A percentile compares a stretch with the other conserved stretches of the same genome.
Evolutionary conservation across 2,113 vertebrate species (phyloP).

Genomic region (Puffinus mauretanicus): DNA sequence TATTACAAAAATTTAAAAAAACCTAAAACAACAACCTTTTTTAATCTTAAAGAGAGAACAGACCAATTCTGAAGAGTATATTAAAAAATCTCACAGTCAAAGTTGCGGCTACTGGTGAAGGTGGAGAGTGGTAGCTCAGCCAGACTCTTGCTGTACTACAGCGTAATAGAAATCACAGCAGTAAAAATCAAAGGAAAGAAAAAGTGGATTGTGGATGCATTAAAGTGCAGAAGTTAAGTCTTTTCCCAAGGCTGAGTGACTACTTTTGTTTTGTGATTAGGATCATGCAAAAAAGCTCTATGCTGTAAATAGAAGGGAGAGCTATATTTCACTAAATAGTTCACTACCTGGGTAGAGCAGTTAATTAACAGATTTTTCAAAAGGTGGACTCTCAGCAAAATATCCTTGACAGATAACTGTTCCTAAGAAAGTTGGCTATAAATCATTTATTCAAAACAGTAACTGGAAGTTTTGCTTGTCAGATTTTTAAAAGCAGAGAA

Average conservation of each 20-base stretch:
- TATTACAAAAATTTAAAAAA: background rate
- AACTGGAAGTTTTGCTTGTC: conserved; percentile 57
- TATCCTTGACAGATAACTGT: conserved; percentile 52
- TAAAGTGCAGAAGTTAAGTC: background rate
- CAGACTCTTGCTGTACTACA: background rate
- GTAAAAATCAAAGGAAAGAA: background rate
- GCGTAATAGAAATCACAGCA: background rate
- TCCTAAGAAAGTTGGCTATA: conserved; percentile 33
- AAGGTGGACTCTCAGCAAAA: conserved; percentile 3
- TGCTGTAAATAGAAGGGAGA: background rate
- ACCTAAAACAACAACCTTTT: fast-evolving
- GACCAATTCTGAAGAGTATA: background rate
- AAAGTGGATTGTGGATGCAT: background rate
- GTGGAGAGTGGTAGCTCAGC: background rate
- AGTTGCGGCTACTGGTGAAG: background rate
- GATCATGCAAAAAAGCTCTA: background rate
- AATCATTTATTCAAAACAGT: conserved; percentile 59
- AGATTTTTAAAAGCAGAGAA: conserved; percentile 41
- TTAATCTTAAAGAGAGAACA: background rate
- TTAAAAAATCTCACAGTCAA: background rate
- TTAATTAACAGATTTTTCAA: conserved; percentile 46
- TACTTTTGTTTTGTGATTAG: background rate
- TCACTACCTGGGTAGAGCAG: background rate
- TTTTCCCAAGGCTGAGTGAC: background rate
- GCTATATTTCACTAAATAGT: background rate